Evolutionary conservation across 2,113 vertebrate species (phyloP).

Genomic region (Galbula dea): DNA sequence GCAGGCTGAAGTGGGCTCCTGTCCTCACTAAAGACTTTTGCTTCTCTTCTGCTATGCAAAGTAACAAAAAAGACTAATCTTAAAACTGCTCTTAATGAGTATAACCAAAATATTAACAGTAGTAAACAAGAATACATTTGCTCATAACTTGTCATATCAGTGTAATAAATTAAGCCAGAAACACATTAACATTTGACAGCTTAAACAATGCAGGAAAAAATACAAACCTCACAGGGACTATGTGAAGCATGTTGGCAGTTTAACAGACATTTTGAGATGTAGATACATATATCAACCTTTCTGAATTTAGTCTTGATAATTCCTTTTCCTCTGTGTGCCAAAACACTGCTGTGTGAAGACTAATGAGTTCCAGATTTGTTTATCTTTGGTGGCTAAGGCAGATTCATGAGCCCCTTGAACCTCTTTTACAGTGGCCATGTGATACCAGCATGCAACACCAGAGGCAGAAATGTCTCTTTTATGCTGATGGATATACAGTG

Average conservation of each 20-base stretch:
- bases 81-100: slow-evolving; percentile 69
- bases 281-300: slow-evolving; percentile 62
- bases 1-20: neutral
- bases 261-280: slow-evolving; percentile 60
- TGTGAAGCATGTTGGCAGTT: slow-evolving; percentile 68
- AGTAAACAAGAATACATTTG: slow-evolving; percentile 59
- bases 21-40: neutral
- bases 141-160: slow-evolving; percentile 62
- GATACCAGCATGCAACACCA: slow-evolving; percentile 8
- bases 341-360: slow-evolving; percentile 62
- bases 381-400: slow-evolving; percentile 59
- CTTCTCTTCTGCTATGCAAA: slow-evolving; percentile 39
- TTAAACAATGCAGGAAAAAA: slow-evolving; percentile 67
- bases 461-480: slow-evolving; percentile 3
- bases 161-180: slow-evolving; percentile 66
- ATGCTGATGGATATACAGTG: neutral
- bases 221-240: slow-evolving; percentile 52
- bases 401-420: slow-evolving; percentile 64
- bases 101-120: slow-evolving; percentile 66
- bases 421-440: slow-evolving; percentile 13
- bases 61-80: slow-evolving; percentile 73
- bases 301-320: slow-evolving; percentile 60
- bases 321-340: slow-evolving; percentile 57
- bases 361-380: slow-evolving; percentile 67
- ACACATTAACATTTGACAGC: slow-evolving; percentile 65